Percentiles rank a stretch among this genome's conserved stretches.
Conservation (phyloP, 37 sponge, comb jelly and placozoan species). For the Chondrosia reniformis region DNA sequence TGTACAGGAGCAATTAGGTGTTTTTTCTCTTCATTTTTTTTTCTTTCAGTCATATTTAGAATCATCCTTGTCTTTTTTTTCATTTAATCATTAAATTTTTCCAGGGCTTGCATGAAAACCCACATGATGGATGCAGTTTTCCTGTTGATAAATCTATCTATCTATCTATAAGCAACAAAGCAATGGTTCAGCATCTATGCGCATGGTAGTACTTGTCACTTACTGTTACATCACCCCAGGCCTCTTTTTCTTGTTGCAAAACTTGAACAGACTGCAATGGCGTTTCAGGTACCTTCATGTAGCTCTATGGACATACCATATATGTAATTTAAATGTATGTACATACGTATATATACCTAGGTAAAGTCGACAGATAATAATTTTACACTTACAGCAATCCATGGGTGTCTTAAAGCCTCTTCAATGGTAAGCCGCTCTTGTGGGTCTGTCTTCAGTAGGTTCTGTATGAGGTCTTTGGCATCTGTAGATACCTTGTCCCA, state of each 20-base stretch:
- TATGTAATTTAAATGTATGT: neutral
- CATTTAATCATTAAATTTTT: too few species aligned
- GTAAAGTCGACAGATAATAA: too few species aligned
- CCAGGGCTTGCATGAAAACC: too few species aligned
- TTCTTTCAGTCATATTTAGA: too few species aligned
- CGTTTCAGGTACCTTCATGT: slow-evolving; percentile 77
- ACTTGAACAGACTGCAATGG: slow-evolving; percentile 71
- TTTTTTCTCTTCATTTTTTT: too few species aligned
- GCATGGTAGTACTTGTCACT: too few species aligned
- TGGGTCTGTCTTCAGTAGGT: slow-evolving; percentile 74
- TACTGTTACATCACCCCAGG: slow-evolving; percentile 87
- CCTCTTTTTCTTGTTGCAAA: slow-evolving; percentile 72
- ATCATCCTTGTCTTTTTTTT: too few species aligned
- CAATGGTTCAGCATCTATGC: too few species aligned
- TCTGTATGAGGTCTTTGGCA: slow-evolving; percentile 80
- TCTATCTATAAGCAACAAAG: too few species aligned
- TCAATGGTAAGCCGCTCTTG: slow-evolving; percentile 70
- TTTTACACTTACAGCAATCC: slow-evolving; percentile 77
- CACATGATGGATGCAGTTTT: too few species aligned
- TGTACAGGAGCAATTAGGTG: too few species aligned
- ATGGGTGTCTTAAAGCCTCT: slow-evolving; percentile 63
- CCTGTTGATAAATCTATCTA: too few species aligned
- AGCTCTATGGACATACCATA: slow-evolving; percentile 36
- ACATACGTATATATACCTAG: neutral
- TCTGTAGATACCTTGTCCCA: slow-evolving; percentile 78